These are phyloP conservation scores for Megalurothrips usitatus DNA, from an alignment of 2,888 invertebrate genomes.

Conservation along the genomic window DNA sequence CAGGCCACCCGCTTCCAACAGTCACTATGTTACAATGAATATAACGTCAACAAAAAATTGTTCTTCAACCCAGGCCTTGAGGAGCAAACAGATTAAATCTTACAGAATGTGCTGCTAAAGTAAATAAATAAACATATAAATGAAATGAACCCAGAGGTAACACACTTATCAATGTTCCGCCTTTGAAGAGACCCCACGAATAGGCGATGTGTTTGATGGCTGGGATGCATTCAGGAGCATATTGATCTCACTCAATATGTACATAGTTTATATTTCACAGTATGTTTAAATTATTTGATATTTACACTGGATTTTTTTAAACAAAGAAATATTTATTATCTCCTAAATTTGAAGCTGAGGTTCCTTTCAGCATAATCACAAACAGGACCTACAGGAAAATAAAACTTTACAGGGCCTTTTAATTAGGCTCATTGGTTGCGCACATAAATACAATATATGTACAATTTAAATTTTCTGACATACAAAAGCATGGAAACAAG, in stretches of 20 bases:
- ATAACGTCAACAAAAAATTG: background rate
- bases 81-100: background rate
- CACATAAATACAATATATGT: constrained; percentile 7
- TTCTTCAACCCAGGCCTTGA: background rate
- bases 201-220: background rate
- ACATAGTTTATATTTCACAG: constrained; percentile 21
- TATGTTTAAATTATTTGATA: background rate
- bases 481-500: background rate
- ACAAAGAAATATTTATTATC: constrained; percentile 1
- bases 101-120: background rate
- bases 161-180: no score
- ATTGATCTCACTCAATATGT: background rate
- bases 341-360: background rate
- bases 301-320: background rate
- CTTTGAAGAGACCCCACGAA: no score
- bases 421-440: background rate
- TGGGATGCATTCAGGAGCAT: background rate
- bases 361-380: background rate
- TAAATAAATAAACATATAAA: no score
- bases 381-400: background rate
- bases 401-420: constrained; percentile 10
- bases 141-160: no score
- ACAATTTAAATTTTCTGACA: background rate
- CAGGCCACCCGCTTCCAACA: background rate
- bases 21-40: background rate